Percentiles rank a stretch among this genome's conserved stretches.
These are phyloP conservation scores for Eumeta japonica DNA, from an alignment of 1,140 invertebrate genomes.

Conservation along the genomic window DNA sequence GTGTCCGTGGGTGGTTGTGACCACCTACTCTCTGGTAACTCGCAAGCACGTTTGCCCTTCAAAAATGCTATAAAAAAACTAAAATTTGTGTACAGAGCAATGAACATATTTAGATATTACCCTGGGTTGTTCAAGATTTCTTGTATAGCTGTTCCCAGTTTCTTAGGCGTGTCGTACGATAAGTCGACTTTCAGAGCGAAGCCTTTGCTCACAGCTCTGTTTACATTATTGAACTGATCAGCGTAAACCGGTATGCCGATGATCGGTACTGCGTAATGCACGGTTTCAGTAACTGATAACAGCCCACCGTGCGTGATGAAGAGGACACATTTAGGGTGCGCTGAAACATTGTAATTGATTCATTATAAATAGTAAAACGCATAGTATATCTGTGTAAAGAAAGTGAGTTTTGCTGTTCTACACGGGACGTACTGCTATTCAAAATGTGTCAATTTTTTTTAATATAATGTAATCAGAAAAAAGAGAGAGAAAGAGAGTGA, in stretches of 20 bases:
- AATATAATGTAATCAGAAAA: too few species aligned
- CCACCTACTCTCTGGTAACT: too few species aligned
- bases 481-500: too few species aligned
- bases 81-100: too few species aligned
- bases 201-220: constrained; percentile 22
- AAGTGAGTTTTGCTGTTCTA: neutral
- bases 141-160: constrained; percentile 15
- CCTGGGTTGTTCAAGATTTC: constrained; percentile 22
- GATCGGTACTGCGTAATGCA: constrained; percentile 65
- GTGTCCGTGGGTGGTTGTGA: too few species aligned
- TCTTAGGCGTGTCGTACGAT: constrained; percentile 10
- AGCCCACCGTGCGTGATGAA: constrained; percentile 72
- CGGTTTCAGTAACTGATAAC: constrained; percentile 65
- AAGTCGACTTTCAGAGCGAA: constrained; percentile 18
- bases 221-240: constrained; percentile 61
- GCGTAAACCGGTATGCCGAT: constrained; percentile 67
- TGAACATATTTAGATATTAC: too few species aligned
- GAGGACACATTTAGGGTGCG: constrained; percentile 62
- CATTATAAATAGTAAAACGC: neutral
- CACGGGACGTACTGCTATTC: too few species aligned
- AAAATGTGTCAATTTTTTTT: too few species aligned
- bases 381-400: neutral
- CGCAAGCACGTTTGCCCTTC: too few species aligned
- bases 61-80: too few species aligned
- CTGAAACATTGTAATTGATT: constrained; percentile 49